phyloP scores from a whole-genome alignment of 2,113 vertebrate species.

The Gasterosteus nipponicus region DNA sequence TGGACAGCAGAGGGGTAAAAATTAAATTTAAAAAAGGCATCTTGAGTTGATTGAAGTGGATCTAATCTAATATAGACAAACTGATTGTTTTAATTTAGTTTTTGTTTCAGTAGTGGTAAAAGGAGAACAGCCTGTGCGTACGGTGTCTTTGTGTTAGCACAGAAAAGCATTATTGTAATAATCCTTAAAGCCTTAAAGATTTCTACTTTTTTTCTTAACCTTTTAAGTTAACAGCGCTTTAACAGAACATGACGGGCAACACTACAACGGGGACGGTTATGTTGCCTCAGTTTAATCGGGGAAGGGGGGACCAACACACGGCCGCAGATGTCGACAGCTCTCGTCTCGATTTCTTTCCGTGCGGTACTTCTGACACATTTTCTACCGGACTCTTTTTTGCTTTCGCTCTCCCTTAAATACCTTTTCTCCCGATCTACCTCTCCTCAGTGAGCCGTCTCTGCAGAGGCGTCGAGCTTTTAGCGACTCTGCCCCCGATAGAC shows the following conservation, averaged over 20 bases:
- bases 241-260: constrained; percentile 53
- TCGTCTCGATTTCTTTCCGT: constrained; percentile 21
- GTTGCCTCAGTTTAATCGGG: constrained; percentile 56
- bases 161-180: constrained; percentile 68
- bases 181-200: constrained; percentile 78
- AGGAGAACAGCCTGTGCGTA: constrained; percentile 52
- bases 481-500: constrained; percentile 55
- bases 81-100: constrained; percentile 64
- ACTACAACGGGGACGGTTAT: constrained; percentile 54
- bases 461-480: constrained; percentile 50
- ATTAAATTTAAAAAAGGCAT: constrained; percentile 31
- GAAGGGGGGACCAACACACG: constrained; percentile 75
- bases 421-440: constrained; percentile 16
- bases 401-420: constrained; percentile 19
- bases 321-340: constrained; percentile 49
- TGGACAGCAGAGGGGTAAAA: background rate
- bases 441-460: constrained; percentile 42
- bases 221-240: constrained; percentile 65
- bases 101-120: constrained; percentile 49
- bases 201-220: constrained; percentile 67
- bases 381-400: constrained; percentile 12
- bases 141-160: constrained; percentile 59
- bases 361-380: constrained; percentile 43
- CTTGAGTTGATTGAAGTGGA: constrained; percentile 62
- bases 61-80: constrained; percentile 74